Evolutionary conservation across 2,797 vertebrate genomes (phyloP).

Genomic region (Crax fasciolata): DNA sequence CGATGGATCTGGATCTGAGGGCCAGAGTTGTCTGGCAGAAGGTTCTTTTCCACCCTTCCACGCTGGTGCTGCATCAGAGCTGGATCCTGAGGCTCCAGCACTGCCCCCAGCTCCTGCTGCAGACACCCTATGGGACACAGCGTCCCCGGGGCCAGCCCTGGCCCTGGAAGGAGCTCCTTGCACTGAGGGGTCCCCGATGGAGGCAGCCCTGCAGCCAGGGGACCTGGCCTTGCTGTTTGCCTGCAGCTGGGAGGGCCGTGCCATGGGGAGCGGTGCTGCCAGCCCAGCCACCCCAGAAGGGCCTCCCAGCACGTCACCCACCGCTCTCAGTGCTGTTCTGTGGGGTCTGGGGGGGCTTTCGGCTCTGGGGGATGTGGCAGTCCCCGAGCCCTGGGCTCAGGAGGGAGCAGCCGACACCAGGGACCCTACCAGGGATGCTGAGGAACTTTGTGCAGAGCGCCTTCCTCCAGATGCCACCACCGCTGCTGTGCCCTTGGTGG

Average conservation of each 20-base stretch:
- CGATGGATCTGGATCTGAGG: constrained; percentile 13
- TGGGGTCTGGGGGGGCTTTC: constrained; percentile 1
- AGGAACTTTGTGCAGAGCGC: neutral
- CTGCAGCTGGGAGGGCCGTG: neutral
- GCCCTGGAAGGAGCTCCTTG: neutral
- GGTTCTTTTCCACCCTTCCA: constrained; percentile 10
- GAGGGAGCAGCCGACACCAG: rapidly evolving
- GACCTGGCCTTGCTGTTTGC: constrained; percentile 52
- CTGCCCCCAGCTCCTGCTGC: neutral
- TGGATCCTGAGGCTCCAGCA: neutral
- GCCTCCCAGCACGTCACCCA: rapidly evolving
- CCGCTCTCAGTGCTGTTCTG: neutral
- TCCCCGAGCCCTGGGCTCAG: neutral
- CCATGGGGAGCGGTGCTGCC: neutral
- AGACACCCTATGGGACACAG: neutral
- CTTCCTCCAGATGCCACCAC: neutral
- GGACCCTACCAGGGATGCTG: neutral
- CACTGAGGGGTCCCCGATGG: rapidly evolving
- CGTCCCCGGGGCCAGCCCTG: neutral
- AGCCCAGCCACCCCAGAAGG: neutral
- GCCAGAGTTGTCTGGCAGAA: neutral
- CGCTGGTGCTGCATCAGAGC: constrained; percentile 11
- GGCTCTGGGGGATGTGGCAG: neutral
- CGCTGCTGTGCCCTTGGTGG: neutral
- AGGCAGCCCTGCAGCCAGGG: neutral